Conservation (phyloP, 2,113 vertebrate genomes). For the Maccullochella peelii region DNA sequence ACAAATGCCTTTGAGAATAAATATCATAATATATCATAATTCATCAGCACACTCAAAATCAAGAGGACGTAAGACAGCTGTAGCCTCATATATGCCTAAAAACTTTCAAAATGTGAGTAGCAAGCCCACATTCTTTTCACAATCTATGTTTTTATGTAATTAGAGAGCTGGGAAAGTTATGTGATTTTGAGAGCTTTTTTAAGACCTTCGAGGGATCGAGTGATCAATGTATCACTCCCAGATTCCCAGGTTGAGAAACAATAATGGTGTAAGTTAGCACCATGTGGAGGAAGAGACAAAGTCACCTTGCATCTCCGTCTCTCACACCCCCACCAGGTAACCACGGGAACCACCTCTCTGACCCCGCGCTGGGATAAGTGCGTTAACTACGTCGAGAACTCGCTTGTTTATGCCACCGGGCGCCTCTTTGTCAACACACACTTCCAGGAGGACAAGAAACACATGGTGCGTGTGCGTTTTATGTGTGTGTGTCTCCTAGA, state of each 20-base stretch:
- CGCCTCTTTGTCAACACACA: conserved; percentile 94
- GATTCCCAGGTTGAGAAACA: background rate
- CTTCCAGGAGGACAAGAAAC: conserved; percentile 98
- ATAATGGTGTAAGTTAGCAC: background rate
- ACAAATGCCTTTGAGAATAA: background rate
- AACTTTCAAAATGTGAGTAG: background rate
- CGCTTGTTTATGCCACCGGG: conserved; percentile 90
- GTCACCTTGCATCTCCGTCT: conserved; percentile 29
- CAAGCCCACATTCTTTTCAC: background rate
- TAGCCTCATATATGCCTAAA: background rate
- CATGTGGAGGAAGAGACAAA: background rate
- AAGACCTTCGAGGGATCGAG: background rate
- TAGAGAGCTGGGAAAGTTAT: background rate
- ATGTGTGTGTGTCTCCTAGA: background rate
- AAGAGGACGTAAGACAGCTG: background rate
- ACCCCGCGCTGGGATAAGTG: conserved; percentile 97
- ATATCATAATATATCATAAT: too few relatives aligned
- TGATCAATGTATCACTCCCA: background rate
- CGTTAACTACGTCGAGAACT: conserved; percentile 93
- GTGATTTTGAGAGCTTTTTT: background rate
- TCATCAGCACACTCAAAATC: too few relatives aligned
- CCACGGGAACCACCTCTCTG: conserved; percentile 92
- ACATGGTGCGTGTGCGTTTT: conserved; percentile 84
- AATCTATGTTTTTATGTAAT: conserved; percentile 15
- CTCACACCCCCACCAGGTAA: conserved; percentile 83